Conservation (phyloP, 2,113 vertebrate genomes). For the Ondatra zibethicus region DNA sequence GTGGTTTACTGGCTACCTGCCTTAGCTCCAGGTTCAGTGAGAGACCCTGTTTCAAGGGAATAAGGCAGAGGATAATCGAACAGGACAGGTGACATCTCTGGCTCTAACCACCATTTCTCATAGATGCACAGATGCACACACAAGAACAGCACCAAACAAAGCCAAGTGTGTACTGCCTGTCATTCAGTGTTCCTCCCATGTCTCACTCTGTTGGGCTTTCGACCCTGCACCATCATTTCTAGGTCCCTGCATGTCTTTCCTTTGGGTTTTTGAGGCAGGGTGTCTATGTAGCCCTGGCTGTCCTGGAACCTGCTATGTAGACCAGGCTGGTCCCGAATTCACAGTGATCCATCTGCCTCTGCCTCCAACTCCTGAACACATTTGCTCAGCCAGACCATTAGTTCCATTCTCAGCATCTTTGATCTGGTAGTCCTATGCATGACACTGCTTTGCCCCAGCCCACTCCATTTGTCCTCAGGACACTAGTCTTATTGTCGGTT, state of each 20-base stretch:
- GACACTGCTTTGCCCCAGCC: not conserved
- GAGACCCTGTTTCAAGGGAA: not conserved
- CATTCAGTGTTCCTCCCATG: not conserved
- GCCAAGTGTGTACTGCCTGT: not conserved
- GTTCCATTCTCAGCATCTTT: not conserved
- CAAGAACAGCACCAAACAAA: not conserved
- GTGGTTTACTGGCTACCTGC: not conserved
- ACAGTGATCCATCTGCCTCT: not conserved
- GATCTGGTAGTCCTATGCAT: accelerated
- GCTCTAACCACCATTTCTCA: not conserved
- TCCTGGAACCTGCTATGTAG: not conserved
- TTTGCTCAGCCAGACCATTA: not conserved
- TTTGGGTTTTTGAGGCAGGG: not conserved
- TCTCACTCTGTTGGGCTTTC: not conserved
- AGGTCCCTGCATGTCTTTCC: not conserved
- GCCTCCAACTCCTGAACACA: not conserved
- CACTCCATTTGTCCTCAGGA: accelerated
- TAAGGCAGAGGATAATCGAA: not conserved
- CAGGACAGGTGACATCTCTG: not conserved
- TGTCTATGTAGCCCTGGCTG: not conserved
- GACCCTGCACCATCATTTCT: not conserved
- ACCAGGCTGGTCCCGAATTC: not conserved
- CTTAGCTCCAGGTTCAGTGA: not conserved
- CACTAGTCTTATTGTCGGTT: accelerated
- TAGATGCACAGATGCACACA: not conserved